Evolutionary conservation across 1,140 invertebrate species (phyloP).

Genomic region (Leucophenga varia): DNA sequence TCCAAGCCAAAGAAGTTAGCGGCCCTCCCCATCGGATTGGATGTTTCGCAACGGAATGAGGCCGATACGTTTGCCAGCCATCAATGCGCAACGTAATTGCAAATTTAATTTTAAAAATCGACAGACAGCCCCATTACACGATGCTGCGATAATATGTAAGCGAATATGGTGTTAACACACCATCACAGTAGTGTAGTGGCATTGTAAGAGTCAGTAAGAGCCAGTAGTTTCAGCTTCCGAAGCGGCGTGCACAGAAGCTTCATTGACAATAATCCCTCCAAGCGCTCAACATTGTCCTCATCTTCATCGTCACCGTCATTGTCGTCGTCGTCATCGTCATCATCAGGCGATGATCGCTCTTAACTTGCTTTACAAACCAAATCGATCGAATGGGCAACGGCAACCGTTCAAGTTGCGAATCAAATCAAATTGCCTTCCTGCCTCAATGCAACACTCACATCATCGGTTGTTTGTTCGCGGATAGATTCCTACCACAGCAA

Average conservation of each 20-base stretch:
- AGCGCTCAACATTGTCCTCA: conserved; percentile 20
- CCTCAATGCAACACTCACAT: too few species aligned
- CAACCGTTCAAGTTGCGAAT: too few species aligned
- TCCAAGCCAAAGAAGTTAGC: background rate
- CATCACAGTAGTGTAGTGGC: conserved; percentile 28
- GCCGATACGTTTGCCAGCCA: background rate
- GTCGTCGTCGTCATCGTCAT: too few species aligned
- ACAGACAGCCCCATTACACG: conserved; percentile 40
- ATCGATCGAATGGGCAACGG: too few species aligned
- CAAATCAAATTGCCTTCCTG: too few species aligned
- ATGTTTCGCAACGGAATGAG: too few species aligned
- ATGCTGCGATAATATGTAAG: conserved; percentile 45
- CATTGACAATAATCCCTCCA: conserved; percentile 24
- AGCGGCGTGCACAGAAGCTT: too few species aligned
- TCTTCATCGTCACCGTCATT: conserved; percentile 25
- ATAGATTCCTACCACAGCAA: conserved; percentile 49
- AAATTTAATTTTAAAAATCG: conserved; percentile 40
- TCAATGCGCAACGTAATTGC: conserved; percentile 15
- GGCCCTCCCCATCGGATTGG: background rate
- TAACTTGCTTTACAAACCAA: too few species aligned
- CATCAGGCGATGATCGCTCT: too few species aligned
- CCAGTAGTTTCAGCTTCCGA: conserved; percentile 13
- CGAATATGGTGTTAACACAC: conserved; percentile 52
- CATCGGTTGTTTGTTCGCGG: too few species aligned
- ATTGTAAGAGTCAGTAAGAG: conserved; percentile 45